These are phyloP conservation scores for Drosophila testacea DNA, from an alignment of 2,888 invertebrate species.

Conservation along the genomic window DNA sequence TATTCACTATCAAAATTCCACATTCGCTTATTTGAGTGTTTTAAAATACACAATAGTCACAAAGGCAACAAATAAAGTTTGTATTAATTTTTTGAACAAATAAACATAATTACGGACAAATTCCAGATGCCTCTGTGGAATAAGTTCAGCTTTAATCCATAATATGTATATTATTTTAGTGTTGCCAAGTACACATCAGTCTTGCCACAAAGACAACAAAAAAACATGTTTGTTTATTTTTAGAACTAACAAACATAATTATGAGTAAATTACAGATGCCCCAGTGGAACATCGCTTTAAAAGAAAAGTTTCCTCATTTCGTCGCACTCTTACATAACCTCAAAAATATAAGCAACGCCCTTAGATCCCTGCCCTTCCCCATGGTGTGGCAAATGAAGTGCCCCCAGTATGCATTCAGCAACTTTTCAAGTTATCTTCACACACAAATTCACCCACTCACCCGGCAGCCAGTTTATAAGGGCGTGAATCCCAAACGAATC, in stretches of 20 bases:
- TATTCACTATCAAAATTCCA: too few relatives aligned
- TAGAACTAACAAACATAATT: not conserved
- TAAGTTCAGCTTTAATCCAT: not conserved
- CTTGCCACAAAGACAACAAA: not conserved
- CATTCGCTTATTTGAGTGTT: too few relatives aligned
- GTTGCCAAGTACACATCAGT: not conserved
- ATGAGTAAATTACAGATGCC: not conserved
- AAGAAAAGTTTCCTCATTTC: conserved; percentile 10
- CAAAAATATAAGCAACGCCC: not conserved
- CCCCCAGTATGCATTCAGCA: conserved; percentile 18
- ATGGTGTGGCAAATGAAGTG: conserved; percentile 1
- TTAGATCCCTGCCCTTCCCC: not conserved
- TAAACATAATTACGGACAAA: too few relatives aligned
- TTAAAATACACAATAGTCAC: too few relatives aligned
- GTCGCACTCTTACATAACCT: conserved; percentile 4
- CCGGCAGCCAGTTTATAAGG: not conserved
- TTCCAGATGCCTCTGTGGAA: too few relatives aligned
- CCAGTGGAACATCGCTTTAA: not conserved
- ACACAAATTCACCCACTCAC: conserved; percentile 5
- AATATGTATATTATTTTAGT: not conserved
- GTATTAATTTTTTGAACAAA: too few relatives aligned
- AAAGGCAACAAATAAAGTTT: too few relatives aligned
- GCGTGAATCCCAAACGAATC: conserved; percentile 11
- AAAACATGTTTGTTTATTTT: not conserved
- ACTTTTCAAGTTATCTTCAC: conserved; percentile 34